Percentiles rank a stretch among this genome's conserved stretches.
phyloP scores from a whole-genome alignment of 2,113 vertebrate species.

The Erythrocebus patas region DNA sequence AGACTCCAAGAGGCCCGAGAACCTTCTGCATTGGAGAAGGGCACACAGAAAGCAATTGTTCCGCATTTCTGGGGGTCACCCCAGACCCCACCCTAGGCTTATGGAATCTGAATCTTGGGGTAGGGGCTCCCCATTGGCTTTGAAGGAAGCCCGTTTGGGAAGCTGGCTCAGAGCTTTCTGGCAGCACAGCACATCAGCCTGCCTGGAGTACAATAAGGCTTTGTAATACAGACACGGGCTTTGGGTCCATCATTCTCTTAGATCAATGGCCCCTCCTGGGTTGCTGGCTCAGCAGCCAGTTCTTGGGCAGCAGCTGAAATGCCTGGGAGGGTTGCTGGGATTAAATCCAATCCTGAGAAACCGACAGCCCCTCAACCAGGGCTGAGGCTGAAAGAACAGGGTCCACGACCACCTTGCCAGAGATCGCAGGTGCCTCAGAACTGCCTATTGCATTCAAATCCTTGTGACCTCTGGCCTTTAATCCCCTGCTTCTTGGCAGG shows the following conservation, averaged over 20 bases:
- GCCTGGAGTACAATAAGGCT: not conserved
- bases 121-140: not conserved
- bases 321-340: not conserved
- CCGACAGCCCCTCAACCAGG: not conserved
- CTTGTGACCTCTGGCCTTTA: not conserved
- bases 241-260: not conserved
- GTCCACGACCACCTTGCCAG: not conserved
- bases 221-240: not conserved
- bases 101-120: not conserved
- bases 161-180: not conserved
- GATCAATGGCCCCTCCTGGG: not conserved
- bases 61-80: not conserved
- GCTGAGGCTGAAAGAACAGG: accelerated
- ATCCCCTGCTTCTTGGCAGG: not conserved
- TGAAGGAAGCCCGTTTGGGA: not conserved
- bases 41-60: not conserved
- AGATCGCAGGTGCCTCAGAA: not conserved
- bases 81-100: not conserved
- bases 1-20: not conserved
- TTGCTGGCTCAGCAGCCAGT: not conserved
- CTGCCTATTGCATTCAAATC: not conserved
- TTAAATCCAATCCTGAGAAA: too few relatives aligned
- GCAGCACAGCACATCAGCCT: too few relatives aligned
- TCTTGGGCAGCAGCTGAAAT: not conserved
- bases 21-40: not conserved